Evolutionary conservation across 2,113 vertebrate genomes (phyloP).

Genomic region (Stomatorhinus ivindoensis): DNA sequence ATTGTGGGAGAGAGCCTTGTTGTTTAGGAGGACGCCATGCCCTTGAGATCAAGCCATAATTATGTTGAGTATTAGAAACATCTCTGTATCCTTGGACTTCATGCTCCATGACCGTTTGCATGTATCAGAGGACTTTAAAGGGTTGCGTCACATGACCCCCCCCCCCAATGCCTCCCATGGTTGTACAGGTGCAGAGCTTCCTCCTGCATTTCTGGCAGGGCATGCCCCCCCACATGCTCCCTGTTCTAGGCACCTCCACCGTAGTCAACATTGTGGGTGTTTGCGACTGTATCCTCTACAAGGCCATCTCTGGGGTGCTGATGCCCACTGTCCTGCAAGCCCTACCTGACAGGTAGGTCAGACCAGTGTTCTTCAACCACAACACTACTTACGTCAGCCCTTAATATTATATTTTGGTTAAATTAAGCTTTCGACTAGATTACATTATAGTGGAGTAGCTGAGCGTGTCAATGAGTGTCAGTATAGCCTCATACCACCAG

Average conservation of each 20-base stretch:
- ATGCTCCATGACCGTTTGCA: not conserved
- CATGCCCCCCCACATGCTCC: slow-evolving; percentile 98
- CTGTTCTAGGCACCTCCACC: slow-evolving; percentile 83
- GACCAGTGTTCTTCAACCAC: not conserved
- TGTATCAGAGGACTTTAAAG: not conserved
- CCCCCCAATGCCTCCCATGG: not conserved
- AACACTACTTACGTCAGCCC: not conserved
- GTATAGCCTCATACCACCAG: not conserved
- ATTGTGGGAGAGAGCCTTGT: not conserved
- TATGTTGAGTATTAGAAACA: not conserved
- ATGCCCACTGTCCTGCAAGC: slow-evolving; percentile 98
- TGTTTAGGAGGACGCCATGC: not conserved
- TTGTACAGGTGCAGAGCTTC: slow-evolving; percentile 90
- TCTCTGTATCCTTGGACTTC: not conserved
- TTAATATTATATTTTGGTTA: not conserved
- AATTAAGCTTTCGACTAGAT: not conserved
- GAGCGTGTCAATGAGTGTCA: not conserved
- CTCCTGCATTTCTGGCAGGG: slow-evolving; percentile 99
- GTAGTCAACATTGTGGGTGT: slow-evolving; percentile 98
- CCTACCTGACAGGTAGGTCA: slow-evolving; percentile 88
- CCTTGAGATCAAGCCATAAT: not conserved
- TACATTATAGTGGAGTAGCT: not conserved
- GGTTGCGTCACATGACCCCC: not conserved
- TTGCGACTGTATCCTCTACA: slow-evolving; percentile 98
- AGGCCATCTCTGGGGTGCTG: slow-evolving; percentile 96